Conservation (phyloP, 2,888 invertebrate species). For the Rhaphigaster nebulosa region DNA sequence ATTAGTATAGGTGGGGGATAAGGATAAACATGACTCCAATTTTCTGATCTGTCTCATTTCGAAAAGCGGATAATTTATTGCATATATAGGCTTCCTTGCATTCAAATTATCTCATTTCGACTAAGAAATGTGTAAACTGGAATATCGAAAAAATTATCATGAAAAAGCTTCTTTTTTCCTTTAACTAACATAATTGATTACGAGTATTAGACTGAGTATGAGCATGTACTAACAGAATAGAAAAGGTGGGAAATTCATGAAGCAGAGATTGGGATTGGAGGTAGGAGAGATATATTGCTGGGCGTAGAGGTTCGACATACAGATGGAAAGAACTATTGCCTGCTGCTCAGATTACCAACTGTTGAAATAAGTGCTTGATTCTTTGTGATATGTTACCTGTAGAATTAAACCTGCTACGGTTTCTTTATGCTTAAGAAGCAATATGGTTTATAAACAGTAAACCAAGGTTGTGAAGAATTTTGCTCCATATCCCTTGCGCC, state of each 20-base stretch:
- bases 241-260: neutral
- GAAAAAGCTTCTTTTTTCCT: too few species aligned
- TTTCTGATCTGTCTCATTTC: too few species aligned
- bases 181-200: too few species aligned
- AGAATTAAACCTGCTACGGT: neutral
- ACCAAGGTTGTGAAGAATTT: neutral
- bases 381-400: neutral
- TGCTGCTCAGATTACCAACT: neutral
- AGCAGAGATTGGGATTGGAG: neutral
- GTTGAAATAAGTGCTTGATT: neutral
- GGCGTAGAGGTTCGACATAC: neutral
- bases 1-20: too few species aligned
- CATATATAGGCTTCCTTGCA: too few species aligned
- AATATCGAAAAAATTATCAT: too few species aligned
- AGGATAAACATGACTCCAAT: too few species aligned
- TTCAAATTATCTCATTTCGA: too few species aligned
- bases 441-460: neutral
- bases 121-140: too few species aligned
- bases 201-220: too few species aligned
- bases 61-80: too few species aligned
- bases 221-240: neutral
- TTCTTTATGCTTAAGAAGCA: neutral
- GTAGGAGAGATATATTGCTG: neutral
- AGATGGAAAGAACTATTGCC: neutral
- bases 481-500: neutral